These are phyloP conservation scores for Thalassaphorura encarpata DNA, from an alignment of 1,140 invertebrate genomes.

Conservation along the genomic window DNA sequence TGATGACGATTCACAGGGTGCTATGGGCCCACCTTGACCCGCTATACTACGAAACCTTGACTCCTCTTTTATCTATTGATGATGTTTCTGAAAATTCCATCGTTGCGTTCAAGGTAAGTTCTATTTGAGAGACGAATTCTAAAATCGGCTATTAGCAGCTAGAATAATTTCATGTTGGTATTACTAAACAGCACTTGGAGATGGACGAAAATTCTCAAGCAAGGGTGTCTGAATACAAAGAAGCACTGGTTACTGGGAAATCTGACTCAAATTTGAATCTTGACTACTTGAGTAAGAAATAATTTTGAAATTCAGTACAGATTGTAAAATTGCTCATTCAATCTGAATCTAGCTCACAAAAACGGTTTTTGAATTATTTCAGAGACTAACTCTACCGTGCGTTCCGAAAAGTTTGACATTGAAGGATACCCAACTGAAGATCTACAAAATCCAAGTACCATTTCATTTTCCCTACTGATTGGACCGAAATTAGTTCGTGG, in stretches of 20 bases:
- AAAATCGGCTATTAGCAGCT: background rate
- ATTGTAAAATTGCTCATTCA: background rate
- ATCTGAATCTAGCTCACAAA: background rate
- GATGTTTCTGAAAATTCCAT: background rate
- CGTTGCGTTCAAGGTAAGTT: slow-evolving; percentile 4
- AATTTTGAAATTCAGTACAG: no score
- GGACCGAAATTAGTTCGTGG: background rate
- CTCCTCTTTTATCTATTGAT: background rate
- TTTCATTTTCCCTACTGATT: background rate
- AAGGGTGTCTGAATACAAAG: background rate
- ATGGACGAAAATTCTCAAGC: background rate
- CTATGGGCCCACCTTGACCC: no score
- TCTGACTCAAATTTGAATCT: background rate
- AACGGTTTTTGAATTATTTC: background rate
- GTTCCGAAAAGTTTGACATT: background rate
- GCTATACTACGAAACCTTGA: no score
- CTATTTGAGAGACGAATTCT: background rate
- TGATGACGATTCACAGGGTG: background rate
- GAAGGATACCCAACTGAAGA: background rate
- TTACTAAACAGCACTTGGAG: background rate
- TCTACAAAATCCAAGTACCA: background rate
- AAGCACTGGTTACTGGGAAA: background rate
- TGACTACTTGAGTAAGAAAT: background rate
- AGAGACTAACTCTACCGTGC: background rate
- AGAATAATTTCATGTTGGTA: background rate